Conservation (phyloP, 2,113 vertebrate genomes). For the Megaleporinus macrocephalus region DNA sequence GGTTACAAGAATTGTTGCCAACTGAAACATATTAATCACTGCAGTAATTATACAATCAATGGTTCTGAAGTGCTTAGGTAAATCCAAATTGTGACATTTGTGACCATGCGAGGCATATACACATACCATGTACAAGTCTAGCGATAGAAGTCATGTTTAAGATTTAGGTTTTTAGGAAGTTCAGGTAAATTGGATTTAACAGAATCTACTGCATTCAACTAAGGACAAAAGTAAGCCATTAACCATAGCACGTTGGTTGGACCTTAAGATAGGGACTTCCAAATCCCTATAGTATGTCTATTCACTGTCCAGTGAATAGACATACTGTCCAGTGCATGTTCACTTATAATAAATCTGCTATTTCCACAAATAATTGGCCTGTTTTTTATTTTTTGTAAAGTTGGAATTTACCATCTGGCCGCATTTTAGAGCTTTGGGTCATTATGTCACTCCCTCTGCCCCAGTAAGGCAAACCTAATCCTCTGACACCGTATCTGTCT, state of each 20-base stretch:
- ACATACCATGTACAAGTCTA: too few relatives aligned
- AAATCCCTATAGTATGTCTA: background rate
- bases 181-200: too few relatives aligned
- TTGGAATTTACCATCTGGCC: background rate
- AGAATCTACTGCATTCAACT: too few relatives aligned
- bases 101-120: too few relatives aligned
- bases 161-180: too few relatives aligned
- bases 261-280: background rate
- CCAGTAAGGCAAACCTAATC: constrained; percentile 13
- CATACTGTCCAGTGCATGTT: background rate
- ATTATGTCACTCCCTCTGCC: background rate
- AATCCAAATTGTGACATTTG: too few relatives aligned
- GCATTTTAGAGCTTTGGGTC: background rate
- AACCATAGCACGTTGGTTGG: background rate
- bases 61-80: too few relatives aligned
- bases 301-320: background rate
- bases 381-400: background rate
- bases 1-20: too few relatives aligned
- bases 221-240: background rate
- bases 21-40: too few relatives aligned
- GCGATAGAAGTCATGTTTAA: too few relatives aligned
- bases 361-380: background rate
- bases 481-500: constrained; percentile 23
- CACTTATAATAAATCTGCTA: background rate
- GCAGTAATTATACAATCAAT: too few relatives aligned